phyloP scores from a whole-genome alignment of 2,888 invertebrate genomes.

The Opisthograptis luteolata region DNA sequence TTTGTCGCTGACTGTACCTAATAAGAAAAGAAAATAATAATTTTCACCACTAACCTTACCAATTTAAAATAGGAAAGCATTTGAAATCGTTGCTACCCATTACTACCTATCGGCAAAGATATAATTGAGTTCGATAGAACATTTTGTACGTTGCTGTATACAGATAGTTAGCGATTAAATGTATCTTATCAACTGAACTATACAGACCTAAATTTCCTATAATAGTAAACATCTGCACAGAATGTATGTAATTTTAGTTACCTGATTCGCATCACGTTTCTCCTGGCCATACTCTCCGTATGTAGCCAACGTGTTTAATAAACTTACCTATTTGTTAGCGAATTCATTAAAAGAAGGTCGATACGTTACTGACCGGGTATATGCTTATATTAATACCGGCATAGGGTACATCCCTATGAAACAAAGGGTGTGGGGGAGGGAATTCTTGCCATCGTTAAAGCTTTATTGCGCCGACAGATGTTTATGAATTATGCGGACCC shows the following conservation, averaged over 20 bases:
- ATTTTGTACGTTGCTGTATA: no score
- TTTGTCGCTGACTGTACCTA: no score
- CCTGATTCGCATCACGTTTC: slow-evolving; percentile 28
- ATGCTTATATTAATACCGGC: slow-evolving; percentile 29
- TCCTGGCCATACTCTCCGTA: neutral
- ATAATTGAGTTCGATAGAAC: no score
- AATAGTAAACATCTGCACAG: neutral
- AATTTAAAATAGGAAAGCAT: no score
- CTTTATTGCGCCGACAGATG: slow-evolving; percentile 67
- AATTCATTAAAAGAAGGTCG: slow-evolving; percentile 35
- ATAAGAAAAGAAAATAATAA: neutral
- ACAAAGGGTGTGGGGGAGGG: slow-evolving; percentile 41
- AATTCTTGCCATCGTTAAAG: slow-evolving; percentile 62
- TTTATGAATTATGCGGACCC: slow-evolving; percentile 65
- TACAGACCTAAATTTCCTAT: no score
- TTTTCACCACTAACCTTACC: no score
- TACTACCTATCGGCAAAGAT: no score
- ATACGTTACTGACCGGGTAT: slow-evolving; percentile 26
- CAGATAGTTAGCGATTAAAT: no score
- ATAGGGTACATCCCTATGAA: slow-evolving; percentile 37
- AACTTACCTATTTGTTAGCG: slow-evolving; percentile 27
- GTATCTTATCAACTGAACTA: neutral
- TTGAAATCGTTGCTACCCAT: neutral
- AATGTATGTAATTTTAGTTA: neutral
- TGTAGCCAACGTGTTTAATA: slow-evolving; percentile 30